Evolutionary conservation across 2,797 vertebrate genomes (phyloP), one percentile per base, ranked within the genome.

Genomic region (Acipenser oxyrinchus): DNA sequence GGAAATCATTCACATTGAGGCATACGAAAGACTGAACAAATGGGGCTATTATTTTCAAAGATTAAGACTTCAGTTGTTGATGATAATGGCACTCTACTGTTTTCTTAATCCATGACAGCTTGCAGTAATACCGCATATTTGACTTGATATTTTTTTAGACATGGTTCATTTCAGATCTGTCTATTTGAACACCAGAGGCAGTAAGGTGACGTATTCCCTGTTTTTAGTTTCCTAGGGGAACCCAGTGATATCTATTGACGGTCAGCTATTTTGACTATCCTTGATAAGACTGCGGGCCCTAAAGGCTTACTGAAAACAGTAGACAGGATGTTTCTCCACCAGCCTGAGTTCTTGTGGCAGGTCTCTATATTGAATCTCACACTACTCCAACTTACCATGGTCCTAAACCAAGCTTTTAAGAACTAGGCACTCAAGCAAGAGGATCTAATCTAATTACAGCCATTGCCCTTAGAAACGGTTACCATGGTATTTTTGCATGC

Each of bases 251-350:
- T 78, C 83, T 88, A 88, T 90, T 86, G 84, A 83, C 82, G 80
- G 66, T 81, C 74, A 77, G 79, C 78, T 89, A 86, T 89, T 90
- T 85, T 91, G 85, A 83, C 88, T 88, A 81, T 82, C 78, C 77
- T 76, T 80, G 82, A 88, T 89, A 88, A 85, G 86, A 81, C 82
- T 77, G 76, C 84, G 23, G 59, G 53, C 8, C 51, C 59, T n/a
- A 15, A 66, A 58, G 63, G 62, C 62, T 52, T 48, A 51, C 68
- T 9, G 50, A 60, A 49, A 61, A 53, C 51, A 60, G 48, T 77
- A 81, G 82, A 83, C 80, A 76, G 80, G 75, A 82, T 74, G 79
- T 82, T 77, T 81, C 76, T 62, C 76, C 72, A 77, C 50, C 15
- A 65, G 57, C 7, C 62, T 1, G 55, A 3, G 11, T 58, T 51